These are phyloP conservation scores for Trichomycterus rosablanca DNA, from an alignment of 2,113 vertebrate species.

Conservation along the genomic window DNA sequence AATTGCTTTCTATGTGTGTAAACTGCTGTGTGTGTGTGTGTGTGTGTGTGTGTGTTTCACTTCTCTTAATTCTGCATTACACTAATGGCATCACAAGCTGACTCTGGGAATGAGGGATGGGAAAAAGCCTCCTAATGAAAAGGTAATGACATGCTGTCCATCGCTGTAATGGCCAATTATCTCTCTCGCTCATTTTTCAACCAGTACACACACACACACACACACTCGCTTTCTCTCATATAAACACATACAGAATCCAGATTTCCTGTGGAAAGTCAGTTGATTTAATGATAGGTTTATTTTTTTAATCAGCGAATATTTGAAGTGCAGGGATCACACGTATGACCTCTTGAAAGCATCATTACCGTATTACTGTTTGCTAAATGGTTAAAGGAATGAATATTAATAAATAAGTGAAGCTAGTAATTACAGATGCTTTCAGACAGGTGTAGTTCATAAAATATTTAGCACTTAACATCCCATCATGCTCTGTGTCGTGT, in stretches of 20 bases:
- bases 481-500: too few relatives aligned
- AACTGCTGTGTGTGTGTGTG: background rate
- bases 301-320: background rate
- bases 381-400: too few relatives aligned
- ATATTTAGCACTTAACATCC: too few relatives aligned
- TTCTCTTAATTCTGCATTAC: conserved; percentile 47
- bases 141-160: conserved; percentile 47
- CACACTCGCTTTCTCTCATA: too few relatives aligned
- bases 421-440: too few relatives aligned
- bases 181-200: conserved; percentile 16
- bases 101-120: conserved; percentile 10
- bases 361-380: too few relatives aligned
- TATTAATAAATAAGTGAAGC: too few relatives aligned
- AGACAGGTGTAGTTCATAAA: too few relatives aligned
- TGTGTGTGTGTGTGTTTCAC: conserved; percentile 26
- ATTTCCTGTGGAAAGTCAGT: background rate
- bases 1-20: conserved; percentile 5
- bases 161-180: conserved; percentile 51
- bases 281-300: background rate
- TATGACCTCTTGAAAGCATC: too few relatives aligned
- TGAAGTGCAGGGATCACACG: background rate
- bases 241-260: background rate
- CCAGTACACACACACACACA: background rate
- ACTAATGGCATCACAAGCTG: conserved; percentile 40
- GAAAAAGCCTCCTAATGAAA: conserved; percentile 47